These are phyloP conservation scores for Takifugu rubripes DNA, from an alignment of 2,797 vertebrate species.

Conservation along the genomic window DNA sequence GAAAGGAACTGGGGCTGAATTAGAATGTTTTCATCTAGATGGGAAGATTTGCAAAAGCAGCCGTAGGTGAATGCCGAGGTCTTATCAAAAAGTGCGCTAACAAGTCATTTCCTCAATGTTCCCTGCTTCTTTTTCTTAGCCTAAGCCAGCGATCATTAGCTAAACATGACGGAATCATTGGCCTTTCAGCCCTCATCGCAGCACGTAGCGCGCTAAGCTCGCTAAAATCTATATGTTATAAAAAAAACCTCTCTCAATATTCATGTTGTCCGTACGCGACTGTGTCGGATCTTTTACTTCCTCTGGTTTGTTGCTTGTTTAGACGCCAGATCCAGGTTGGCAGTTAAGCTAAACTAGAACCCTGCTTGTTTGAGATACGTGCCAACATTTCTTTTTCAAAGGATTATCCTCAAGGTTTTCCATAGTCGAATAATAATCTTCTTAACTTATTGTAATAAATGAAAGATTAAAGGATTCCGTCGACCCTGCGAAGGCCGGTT, in stretches of 20 bases:
- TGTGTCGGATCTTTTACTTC: constrained; percentile 6
- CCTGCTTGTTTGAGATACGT: constrained; percentile 63
- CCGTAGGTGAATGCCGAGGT: constrained; percentile 71
- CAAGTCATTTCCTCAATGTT: constrained; percentile 79
- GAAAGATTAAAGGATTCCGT: constrained; percentile 73
- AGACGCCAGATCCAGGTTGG: constrained; percentile 45
- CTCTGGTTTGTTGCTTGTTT: constrained; percentile 36
- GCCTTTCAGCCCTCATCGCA: constrained; percentile 54
- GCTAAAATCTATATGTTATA: constrained; percentile 43
- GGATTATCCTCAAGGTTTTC: constrained; percentile 74
- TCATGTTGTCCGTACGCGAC: constrained; percentile 27
- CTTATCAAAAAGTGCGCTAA: constrained; percentile 69
- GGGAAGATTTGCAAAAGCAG: constrained; percentile 74
- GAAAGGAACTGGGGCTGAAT: constrained; percentile 72
- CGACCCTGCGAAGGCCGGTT: constrained; percentile 46
- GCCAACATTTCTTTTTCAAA: constrained; percentile 58
- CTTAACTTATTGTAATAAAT: constrained; percentile 78
- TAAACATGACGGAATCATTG: constrained; percentile 79
- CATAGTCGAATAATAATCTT: constrained; percentile 75
- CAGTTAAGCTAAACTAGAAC: constrained; percentile 49
- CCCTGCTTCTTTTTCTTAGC: constrained; percentile 51
- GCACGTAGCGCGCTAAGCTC: constrained; percentile 61
- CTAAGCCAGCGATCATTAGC: constrained; percentile 72
- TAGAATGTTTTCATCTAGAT: constrained; percentile 84
- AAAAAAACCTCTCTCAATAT: constrained; percentile 25